These are phyloP conservation scores for Pseudeuparius sepicola DNA, from an alignment of 2,888 invertebrate species.

Conservation along the genomic window DNA sequence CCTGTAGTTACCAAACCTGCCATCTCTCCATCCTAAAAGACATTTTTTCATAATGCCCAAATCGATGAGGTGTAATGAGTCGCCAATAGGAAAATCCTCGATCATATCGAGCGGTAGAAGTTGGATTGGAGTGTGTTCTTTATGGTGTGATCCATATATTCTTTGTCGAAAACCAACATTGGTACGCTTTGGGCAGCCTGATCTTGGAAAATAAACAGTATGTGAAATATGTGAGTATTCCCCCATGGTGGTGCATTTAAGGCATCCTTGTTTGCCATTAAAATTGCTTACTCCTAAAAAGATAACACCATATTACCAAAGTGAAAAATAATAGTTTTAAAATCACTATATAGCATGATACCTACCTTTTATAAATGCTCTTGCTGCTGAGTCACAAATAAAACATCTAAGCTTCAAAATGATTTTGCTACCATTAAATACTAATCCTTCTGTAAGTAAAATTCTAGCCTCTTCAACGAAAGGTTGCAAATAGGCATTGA, in stretches of 20 bases:
- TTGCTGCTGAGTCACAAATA: constrained; percentile 21
- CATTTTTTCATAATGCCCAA: constrained; percentile 19
- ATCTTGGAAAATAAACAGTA: constrained; percentile 13
- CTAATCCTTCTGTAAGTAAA: constrained; percentile 15
- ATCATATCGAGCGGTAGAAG: constrained; percentile 17
- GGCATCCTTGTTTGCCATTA: constrained; percentile 21
- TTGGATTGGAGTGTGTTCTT: constrained; percentile 14
- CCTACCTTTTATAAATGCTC: constrained; percentile 23
- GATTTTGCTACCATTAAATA: constrained; percentile 10
- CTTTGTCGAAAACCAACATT: constrained; percentile 15
- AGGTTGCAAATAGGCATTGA: constrained; percentile 13
- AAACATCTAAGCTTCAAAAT: constrained; percentile 18
- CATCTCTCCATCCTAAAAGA: constrained; percentile 21
- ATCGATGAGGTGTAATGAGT: constrained; percentile 18
- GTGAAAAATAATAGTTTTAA: too few species aligned
- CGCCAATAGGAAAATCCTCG: constrained; percentile 17
- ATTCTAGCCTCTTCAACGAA: constrained; percentile 20
- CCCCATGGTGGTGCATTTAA: constrained; percentile 20
- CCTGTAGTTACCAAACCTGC: constrained; percentile 18
- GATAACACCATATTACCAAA: constrained; percentile 1
- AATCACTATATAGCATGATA: constrained; percentile 5
- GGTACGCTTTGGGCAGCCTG: constrained; percentile 13
- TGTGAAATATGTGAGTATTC: constrained; percentile 21
- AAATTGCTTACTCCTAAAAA: constrained; percentile 19
- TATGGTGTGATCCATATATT: constrained; percentile 17